Evolutionary conservation across 2,113 vertebrate genomes (phyloP), one percentile per base, ranked within the genome.

Genomic region (Catharus minimus): DNA sequence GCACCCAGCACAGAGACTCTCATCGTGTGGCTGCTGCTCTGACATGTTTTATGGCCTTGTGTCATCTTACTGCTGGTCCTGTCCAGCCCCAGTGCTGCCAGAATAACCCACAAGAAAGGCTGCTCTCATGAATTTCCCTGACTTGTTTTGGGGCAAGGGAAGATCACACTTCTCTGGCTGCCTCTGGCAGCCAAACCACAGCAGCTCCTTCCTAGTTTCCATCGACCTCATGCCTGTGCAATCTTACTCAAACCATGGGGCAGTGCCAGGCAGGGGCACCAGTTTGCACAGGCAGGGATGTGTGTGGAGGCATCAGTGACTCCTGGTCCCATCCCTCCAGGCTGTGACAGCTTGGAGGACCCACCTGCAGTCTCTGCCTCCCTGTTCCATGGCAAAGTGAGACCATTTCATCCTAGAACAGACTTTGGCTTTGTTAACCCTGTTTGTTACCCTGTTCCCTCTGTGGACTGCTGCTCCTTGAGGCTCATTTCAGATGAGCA

Each of bases 51-150:
- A 92, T 68, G 80, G 50, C 73, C 44, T 41, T 82, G 36, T 61
- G 83, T 90, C 41, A 1, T 89, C 83, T 39, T 9, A 26, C 16
- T 75, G 30, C 77, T 28, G 61, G 80, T 88, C 61, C 86, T 82
- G 90, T 90, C 83, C 92, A 84, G 86, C 81, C 53, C 53, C 0
- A 0, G 46, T 17, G 11, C 60, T 89, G 85, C 94, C 95, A 95
- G 88, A 58, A 79, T 13, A 94, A 73, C 67, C 86, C 93, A 94
- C 94, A 94, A 94, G 64, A 95, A 95, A 93, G 89, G 74, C 39
- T 67, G 43, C 30, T 93, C 88, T 75, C 46, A 22, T 82, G 14
- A 86, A 75, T 95, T 94, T 69, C 80, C 58, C 57, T 72, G 80
- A 13, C 83, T 84, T 61, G 67, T 66, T 92, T 69, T 50, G 56